Base-by-base conservation (phyloP, 2,797 vertebrate species). In the Myripristis murdjan region DNA sequence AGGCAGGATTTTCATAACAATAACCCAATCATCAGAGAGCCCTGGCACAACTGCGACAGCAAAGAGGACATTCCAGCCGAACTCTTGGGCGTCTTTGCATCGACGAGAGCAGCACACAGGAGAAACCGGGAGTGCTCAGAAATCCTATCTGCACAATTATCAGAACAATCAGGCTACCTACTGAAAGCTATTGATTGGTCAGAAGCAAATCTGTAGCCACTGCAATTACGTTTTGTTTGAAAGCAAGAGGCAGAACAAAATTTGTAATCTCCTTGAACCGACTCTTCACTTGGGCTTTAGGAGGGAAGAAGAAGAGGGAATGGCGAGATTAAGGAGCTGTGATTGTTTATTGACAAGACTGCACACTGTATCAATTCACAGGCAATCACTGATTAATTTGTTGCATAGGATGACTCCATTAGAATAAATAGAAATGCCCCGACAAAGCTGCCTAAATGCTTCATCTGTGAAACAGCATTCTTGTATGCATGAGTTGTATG, bases 261-360 rank as follows among this genome's bases (percentile, higher is more conserved):
- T 75, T 31, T 70, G 58, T 53, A 82, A 68, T 81, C 78, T 73
- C 41, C 59, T 71, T 5, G 59, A 57, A 51, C 14, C 12, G 12
- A 6, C 70, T 57, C 48, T 4, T 2, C 46, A 5, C 37, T 46
- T 11, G 2, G 51, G 43, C 26, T 52, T 57, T 0, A 1, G 61
- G 51, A 73, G 6, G 7, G 56, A 65, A 65, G 33, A 44, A 58
- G 43, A 58, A 66, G 31, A 18, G 58, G 9, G 41, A n/a, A 37
- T 23, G 9, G 18, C 7, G 0, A 26, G 71, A 86, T 83, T 80
- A 79, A 24, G 3, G 64, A 57, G 67, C 62, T 1, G 54, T 81
- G 83, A 87, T 89, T 84, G 84, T 81, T 90, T 90, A 88, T 89
- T 84, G 89, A 86, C 77, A 18, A 37, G 75, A 53, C 48, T 48